A percentile compares a stretch with the other conserved stretches of the same genome.
Conservation (phyloP, 1,140 invertebrate species). For the Apolygus lucorum region DNA sequence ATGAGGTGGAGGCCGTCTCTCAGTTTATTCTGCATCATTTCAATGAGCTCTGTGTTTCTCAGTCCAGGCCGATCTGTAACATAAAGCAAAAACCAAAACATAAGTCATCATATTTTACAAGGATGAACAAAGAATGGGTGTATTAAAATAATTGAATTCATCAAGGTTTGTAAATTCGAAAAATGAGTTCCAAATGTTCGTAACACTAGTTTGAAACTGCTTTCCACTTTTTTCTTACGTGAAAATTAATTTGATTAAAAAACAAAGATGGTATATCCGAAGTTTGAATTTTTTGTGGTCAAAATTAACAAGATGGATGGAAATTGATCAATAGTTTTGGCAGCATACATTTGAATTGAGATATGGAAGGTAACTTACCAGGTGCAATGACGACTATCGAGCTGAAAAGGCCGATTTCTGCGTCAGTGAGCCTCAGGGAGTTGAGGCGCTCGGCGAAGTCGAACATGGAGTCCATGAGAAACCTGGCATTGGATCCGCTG, state of each 20-base stretch:
- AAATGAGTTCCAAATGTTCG: too few species aligned
- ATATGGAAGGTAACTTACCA: conserved; percentile 44
- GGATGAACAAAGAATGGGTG: neutral
- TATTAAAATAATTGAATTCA: neutral
- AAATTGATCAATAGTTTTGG: too few species aligned
- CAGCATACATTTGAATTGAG: too few species aligned
- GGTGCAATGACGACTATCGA: conserved; percentile 89
- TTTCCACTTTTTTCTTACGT: too few species aligned
- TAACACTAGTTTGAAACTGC: too few species aligned
- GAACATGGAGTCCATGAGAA: conserved; percentile 93
- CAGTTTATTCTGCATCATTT: conserved; percentile 82
- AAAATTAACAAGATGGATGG: too few species aligned
- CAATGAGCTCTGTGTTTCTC: conserved; percentile 81
- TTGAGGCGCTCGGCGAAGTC: conserved; percentile 94
- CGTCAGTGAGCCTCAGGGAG: conserved; percentile 76
- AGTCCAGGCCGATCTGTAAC: conserved; percentile 74
- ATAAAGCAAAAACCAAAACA: conserved; percentile 27
- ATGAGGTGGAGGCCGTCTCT: conserved; percentile 78
- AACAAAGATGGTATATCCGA: neutral
- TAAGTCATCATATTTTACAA: neutral
- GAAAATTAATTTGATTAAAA: too few species aligned
- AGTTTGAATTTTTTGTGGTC: conserved; percentile 3
- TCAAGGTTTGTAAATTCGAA: neutral
- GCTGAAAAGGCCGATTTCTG: conserved; percentile 89
- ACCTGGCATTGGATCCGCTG: conserved; percentile 81